Percentiles rank a stretch among this genome's conserved stretches.
Conservation (phyloP, 1,140 invertebrate species). For the Pectinophora gossypiella region DNA sequence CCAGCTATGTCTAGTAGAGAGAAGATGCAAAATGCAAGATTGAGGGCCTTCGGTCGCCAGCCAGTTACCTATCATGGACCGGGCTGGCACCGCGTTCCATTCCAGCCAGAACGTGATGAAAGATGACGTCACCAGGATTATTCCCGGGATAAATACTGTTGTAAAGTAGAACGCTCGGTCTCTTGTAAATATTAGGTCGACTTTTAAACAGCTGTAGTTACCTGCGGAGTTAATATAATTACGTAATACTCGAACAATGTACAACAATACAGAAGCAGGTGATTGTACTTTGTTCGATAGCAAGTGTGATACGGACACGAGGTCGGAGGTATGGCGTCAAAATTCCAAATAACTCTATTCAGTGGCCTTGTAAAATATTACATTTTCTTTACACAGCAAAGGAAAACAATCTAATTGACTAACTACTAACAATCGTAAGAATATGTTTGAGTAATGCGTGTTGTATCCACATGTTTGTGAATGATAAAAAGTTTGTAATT, state of each 20-base stretch:
- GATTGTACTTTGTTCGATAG: constrained; percentile 18
- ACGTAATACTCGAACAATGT: constrained; percentile 39
- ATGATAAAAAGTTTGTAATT: not conserved
- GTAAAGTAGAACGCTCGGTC: constrained; percentile 93
- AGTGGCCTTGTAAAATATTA: constrained; percentile 64
- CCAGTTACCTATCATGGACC: constrained; percentile 89
- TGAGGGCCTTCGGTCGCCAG: constrained; percentile 55
- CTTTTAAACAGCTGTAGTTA: constrained; percentile 93
- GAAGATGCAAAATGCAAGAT: constrained; percentile 56
- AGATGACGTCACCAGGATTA: constrained; percentile 92
- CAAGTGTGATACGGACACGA: constrained; percentile 22
- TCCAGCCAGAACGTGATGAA: constrained; percentile 96
- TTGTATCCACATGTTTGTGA: constrained; percentile 34
- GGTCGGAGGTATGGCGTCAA: constrained; percentile 22
- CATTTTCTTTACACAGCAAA: not conserved
- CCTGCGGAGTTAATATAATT: constrained; percentile 77
- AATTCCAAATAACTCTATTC: constrained; percentile 74
- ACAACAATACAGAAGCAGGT: constrained; percentile 10
- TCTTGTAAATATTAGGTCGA: constrained; percentile 87
- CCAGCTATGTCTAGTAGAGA: constrained; percentile 47
- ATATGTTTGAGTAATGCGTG: constrained; percentile 71
- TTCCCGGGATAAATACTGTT: constrained; percentile 93
- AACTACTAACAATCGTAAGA: constrained; percentile 35
- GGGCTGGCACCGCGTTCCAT: constrained; percentile 93
- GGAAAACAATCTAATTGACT: constrained; percentile 30